Evolutionary conservation across 2,797 vertebrate genomes (phyloP), one percentile per base, ranked within the genome.

Genomic region (Malacoctenus gilli): DNA sequence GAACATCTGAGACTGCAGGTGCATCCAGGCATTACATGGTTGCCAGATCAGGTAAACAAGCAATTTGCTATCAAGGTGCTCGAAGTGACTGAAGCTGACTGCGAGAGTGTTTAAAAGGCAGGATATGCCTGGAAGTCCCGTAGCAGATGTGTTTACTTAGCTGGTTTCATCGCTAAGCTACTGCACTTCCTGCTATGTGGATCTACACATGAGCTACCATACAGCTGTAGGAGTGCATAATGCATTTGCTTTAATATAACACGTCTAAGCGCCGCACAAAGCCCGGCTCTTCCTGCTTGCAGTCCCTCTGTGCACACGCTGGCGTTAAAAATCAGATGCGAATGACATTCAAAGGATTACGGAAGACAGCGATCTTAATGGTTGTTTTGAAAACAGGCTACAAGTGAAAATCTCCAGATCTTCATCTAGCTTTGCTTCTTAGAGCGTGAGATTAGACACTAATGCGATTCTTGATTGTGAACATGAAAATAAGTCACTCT

Each of bases 281-380:
- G 51, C 55, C 50, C 32, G 28, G 28, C 39, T 14, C 48, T 46
- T 39, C 31, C 51, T 49, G 68, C 68, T n/a, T 31, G 38, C 3
- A 35, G 47, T 71, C 35, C 68, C 58, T 41, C 65, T 22, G 62
- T 53, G 56, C 58, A 59, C 47, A 53, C 46, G 49, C 49, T 14
- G 30, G 62, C 23, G 18, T 73, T 66, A 46, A 75, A 80, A 79
- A 83, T 72, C 62, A 68, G 54, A 68, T 68, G 55, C 77, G 76
- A 86, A 77, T 75, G 75, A 66, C 80, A 84, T 74, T 79, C 60
- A 76, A 77, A 77, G 83, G 80, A 82, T 85, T 84, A 79, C 68
- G 21, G 11, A 63, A 69, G 67, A 80, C 49, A 21, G 49, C 77
- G 80, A 87, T 87, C 74, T 81, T 81, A 77, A 83, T 68, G 76